Evolutionary conservation across 2,888 invertebrate species (phyloP), one percentile per base, ranked within the genome.

Genomic region (Acronicta leporina): DNA sequence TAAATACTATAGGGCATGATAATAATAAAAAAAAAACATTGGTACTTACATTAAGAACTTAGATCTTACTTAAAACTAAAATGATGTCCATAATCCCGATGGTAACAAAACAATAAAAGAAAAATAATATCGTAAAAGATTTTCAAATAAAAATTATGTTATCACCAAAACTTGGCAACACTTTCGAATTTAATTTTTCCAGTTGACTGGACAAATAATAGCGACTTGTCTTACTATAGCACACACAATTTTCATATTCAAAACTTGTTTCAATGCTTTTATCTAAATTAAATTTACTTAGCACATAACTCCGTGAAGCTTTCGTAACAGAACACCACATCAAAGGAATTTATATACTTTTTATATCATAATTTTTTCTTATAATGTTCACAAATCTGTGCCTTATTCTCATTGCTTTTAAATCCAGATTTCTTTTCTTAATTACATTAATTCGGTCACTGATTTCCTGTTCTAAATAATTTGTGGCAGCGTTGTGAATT

Each of bases 401-500:
- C 44, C 46, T 60, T 68, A 62, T 38, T 27, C 7, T 27, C 45
- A 35, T 30, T 1, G 13, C 5, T 10, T 27, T 30, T 55, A 13
- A 59, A 48, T 16, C 48, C 42, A 48, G 13, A 41, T 30, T 72
- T 35, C 20, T 38, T 43, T 42, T 16, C 40, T 30, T 30, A 33
- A 43, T 49, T 68, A 41, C 20, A 30, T 55, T 61, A 49, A 60
- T 59, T 55, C 49, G 61, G 59, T 57, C 49, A 66, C 53, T 44
- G 56, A 66, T 68, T 67, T 74, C 49, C 38, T 43, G 54, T 44
- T 43, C 47, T 68, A 68, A 68, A 65, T 68, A 63, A 58, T 50
- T 63, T 46, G 46, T 54, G 48, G 53, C 38, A 41, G 60, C 53
- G 66, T 56, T 63, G 54, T 57, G 46, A 56, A 66, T 73, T 68